These are phyloP conservation scores for Dysidea cf. avara DNA, from an alignment of 37 sponge, comb jelly and placozoan species.

Conservation along the genomic window DNA sequence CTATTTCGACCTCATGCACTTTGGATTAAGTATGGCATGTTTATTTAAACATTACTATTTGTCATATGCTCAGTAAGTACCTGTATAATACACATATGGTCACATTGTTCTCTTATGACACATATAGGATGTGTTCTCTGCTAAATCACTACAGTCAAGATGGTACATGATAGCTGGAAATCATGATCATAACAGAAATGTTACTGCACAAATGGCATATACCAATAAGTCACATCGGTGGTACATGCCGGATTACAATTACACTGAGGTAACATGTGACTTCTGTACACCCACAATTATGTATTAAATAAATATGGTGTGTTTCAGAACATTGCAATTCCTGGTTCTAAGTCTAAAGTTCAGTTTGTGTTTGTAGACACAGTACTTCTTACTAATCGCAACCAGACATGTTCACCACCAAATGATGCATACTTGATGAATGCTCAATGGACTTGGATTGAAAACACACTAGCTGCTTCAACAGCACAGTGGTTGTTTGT, in stretches of 20 bases:
- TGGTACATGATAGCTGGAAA: conserved; percentile 88
- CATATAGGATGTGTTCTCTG: conserved; percentile 90
- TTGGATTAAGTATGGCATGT: too few species aligned
- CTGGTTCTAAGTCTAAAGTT: conserved; percentile 39
- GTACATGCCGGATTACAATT: conserved; percentile 79
- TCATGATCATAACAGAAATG: conserved; percentile 92
- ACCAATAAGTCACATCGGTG: conserved; percentile 69
- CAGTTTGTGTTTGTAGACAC: conserved; percentile 87
- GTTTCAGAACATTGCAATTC: conserved; percentile 48
- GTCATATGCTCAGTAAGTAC: too few species aligned
- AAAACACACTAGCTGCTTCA: too few species aligned
- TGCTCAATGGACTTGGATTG: conserved; percentile 72
- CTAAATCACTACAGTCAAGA: conserved; percentile 62
- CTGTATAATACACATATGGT: too few species aligned
- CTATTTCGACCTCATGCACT: too few species aligned
- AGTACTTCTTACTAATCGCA: conserved; percentile 65
- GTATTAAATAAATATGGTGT: too few species aligned
- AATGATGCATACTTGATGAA: conserved; percentile 16
- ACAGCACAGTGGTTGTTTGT: conserved; percentile 74
- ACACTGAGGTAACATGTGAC: conserved; percentile 76
- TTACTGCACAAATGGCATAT: conserved; percentile 82
- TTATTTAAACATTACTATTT: too few species aligned
- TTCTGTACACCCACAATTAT: too few species aligned
- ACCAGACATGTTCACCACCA: conserved; percentile 63
- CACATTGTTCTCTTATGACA: too few species aligned